A percentile compares a stretch with the other conserved stretches of the same genome.
Conservation (phyloP, 2,113 vertebrate genomes). For the Centropus unirufus region DNA sequence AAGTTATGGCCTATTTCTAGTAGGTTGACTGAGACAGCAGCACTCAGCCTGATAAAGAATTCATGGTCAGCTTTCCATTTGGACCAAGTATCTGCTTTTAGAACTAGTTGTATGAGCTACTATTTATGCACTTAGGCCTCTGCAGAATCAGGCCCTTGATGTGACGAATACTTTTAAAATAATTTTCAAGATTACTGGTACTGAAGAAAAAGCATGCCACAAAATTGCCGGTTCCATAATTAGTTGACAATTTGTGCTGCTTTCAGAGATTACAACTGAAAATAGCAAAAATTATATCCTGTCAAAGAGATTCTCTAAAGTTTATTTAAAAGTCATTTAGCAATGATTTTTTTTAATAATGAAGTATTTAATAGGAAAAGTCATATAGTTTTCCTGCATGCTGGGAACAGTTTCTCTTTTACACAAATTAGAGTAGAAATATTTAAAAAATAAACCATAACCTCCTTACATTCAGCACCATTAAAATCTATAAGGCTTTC, state of each 20-base stretch:
- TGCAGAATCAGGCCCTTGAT: neutral
- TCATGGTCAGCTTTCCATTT: neutral
- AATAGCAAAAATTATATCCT: slow-evolving; percentile 17
- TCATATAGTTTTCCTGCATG: neutral
- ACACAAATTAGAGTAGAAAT: neutral
- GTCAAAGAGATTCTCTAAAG: neutral
- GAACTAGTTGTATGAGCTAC: neutral
- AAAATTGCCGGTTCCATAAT: neutral
- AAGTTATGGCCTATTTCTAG: neutral
- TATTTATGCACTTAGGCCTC: neutral
- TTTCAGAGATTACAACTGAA: neutral
- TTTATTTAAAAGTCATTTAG: neutral
- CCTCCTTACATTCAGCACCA: neutral
- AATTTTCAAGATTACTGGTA: neutral
- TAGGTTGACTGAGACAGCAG: neutral
- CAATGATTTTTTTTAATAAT: neutral
- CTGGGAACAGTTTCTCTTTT: neutral
- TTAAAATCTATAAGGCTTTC: neutral
- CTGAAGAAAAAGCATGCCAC: neutral
- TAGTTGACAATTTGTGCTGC: neutral
- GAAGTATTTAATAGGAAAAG: neutral
- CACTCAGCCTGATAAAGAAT: neutral
- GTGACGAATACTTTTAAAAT: neutral
- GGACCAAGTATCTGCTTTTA: neutral
- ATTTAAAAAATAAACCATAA: neutral